Evolutionary conservation across 1,140 invertebrate species (phyloP), one percentile per base, ranked within the genome.

Genomic region (Psix sp.): DNA sequence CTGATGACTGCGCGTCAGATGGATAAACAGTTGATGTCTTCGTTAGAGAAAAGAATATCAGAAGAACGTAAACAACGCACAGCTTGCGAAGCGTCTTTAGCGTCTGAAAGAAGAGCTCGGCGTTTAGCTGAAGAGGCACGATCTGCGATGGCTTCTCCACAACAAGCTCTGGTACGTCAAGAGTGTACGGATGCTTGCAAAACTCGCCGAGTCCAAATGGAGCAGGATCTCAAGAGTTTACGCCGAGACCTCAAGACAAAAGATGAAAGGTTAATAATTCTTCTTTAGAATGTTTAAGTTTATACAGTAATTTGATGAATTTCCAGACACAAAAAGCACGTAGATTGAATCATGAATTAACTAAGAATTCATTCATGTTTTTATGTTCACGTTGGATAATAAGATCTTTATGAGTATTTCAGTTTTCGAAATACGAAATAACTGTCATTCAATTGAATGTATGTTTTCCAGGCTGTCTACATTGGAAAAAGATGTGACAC

Each of bases 101-200:
- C 89, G 43, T 89, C 91, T 39, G 94, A 96, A 78, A 90, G 93
- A 66, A 90, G 92, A 75, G 90, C 91, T 2, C 77, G 86, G 48
- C 80, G 84, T 13, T 82, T 83, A 1, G 88, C 88, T 6, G 89
- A 90, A 79, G 89, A 90, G 24, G 80, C 79, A 13, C 79, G 84
- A 2, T 82, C 82, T 9, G 77, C 76, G 0, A 80, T 86, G 70
- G 74, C 83, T 48, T 82, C 81, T 15, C 80, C 84, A 3, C 82
- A 80, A n/a, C 80, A 82, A 3, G 83, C 84, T 6, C 65, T 84
- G 16, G 71, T 86, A 48, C 80, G 84, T 52, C 86, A 88, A 71
- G 93, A 95, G 80, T 95, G 93, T 83, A 91, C 92, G 68, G 93
- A 94, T 68, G 84, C 87, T 56, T 96, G 95, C 81, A 93, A 94